Percentiles rank a stretch among this genome's conserved stretches.
Conservation (phyloP, 2,888 invertebrate genomes). For the Andrena chrysosceles region DNA sequence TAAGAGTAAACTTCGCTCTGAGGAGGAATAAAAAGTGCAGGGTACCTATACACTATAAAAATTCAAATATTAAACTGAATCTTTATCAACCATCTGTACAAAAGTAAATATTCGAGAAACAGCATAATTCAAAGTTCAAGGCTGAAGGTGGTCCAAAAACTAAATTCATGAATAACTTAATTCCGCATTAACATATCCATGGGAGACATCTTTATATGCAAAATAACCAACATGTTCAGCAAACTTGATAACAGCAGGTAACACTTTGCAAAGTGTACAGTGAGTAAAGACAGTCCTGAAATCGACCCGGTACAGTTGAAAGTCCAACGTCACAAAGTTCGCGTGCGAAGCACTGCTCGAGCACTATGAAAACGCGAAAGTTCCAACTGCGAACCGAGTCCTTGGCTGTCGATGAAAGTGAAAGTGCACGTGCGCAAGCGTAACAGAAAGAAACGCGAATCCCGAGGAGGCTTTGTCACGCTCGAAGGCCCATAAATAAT, state of each 20-base stretch:
- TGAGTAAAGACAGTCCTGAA: not conserved
- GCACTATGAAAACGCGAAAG: slow-evolving; percentile 29
- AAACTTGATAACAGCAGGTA: not conserved
- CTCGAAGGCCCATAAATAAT: slow-evolving; percentile 44
- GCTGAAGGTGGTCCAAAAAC: not conserved
- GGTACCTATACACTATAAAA: too few species aligned
- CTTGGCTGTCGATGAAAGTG: slow-evolving; percentile 30
- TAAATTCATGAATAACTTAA: slow-evolving; percentile 6
- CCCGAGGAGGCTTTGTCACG: slow-evolving; percentile 38
- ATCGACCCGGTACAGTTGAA: slow-evolving; percentile 4
- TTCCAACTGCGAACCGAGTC: slow-evolving; percentile 19
- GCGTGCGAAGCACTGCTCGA: not conserved
- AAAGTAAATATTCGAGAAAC: too few species aligned
- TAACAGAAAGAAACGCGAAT: slow-evolving; percentile 25
- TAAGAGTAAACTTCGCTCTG: too few species aligned
- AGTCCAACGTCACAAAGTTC: not conserved
- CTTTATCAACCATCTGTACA: too few species aligned
- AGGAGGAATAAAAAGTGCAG: too few species aligned
- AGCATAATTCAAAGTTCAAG: not conserved
- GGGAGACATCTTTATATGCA: not conserved
- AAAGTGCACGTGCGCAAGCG: slow-evolving; percentile 37
- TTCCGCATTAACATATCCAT: slow-evolving; percentile 1
- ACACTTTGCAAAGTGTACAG: not conserved
- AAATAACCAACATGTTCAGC: not conserved
- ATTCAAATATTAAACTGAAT: too few species aligned